phyloP scores from a whole-genome alignment of 2,888 invertebrate species.

The Diloba caeruleocephala region DNA sequence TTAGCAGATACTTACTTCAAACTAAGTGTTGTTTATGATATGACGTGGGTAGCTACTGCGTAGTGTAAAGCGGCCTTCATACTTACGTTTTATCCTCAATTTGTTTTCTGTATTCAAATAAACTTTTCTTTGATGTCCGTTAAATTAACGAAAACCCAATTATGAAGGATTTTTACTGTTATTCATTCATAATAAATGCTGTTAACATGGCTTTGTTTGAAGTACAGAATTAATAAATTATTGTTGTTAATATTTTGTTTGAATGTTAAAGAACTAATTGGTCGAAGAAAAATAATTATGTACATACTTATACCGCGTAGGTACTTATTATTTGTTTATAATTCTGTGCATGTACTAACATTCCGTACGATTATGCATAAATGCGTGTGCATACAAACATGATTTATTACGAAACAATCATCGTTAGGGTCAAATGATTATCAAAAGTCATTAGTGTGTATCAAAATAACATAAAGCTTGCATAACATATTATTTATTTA shows the following conservation, averaged over 20 bases:
- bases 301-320: too few species aligned
- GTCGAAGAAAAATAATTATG: not conserved
- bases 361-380: not conserved
- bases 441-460: too few species aligned
- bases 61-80: constrained; percentile 23
- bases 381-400: too few species aligned
- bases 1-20: accelerated
- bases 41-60: constrained; percentile 20
- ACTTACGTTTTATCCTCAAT: constrained; percentile 16
- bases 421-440: too few species aligned
- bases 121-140: constrained; percentile 28
- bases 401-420: too few species aligned
- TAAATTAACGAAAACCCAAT: constrained; percentile 5
- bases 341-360: too few species aligned
- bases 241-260: not conserved
- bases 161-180: not conserved
- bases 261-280: not conserved
- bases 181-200: not conserved
- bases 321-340: not conserved
- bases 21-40: not conserved
- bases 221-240: not conserved
- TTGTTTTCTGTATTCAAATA: constrained; percentile 2
- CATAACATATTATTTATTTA: too few species aligned
- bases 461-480: too few species aligned
- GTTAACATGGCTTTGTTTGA: not conserved